Evolutionary conservation across 2,888 invertebrate genomes (phyloP).

Genomic region (Caenorhabditis afra): DNA sequence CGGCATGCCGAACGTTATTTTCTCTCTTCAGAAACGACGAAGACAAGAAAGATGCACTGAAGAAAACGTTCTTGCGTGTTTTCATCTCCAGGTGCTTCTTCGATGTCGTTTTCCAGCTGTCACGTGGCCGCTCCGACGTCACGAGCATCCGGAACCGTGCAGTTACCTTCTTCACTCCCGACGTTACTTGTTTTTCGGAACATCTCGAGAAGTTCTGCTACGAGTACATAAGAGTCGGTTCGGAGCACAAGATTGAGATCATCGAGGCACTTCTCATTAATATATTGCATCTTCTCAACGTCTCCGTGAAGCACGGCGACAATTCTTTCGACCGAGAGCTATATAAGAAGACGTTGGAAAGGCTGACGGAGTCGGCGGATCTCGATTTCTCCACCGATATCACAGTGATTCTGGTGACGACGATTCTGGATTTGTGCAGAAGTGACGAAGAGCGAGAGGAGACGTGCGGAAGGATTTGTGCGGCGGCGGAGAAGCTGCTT

Average conservation of each 20-base stretch:
- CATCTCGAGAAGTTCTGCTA: conserved; percentile 28
- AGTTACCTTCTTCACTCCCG: conserved; percentile 30
- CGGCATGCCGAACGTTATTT: no score
- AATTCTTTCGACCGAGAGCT: conserved; percentile 5
- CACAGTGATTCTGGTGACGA: conserved; percentile 12
- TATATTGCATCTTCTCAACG: conserved; percentile 37
- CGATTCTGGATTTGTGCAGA: conserved; percentile 30
- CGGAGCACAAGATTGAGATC: not conserved
- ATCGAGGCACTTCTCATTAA: conserved; percentile 26
- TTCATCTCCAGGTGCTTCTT: conserved; percentile 29
- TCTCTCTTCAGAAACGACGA: conserved; percentile 19
- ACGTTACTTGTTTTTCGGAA: conserved; percentile 14
- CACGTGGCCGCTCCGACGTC: conserved; percentile 17
- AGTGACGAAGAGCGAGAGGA: not conserved
- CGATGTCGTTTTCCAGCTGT: conserved; percentile 39
- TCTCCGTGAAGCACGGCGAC: conserved; percentile 19
- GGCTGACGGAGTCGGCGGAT: conserved; percentile 4
- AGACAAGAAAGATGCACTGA: not conserved
- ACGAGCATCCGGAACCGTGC: conserved; percentile 15
- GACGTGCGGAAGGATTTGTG: conserved; percentile 32
- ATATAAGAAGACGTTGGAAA: conserved; percentile 13
- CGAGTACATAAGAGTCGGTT: not conserved
- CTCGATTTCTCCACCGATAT: conserved; percentile 31
- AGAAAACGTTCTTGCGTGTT: conserved; percentile 31
- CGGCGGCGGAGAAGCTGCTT: conserved; percentile 18